Percentiles rank a stretch among this genome's conserved stretches.
Evolutionary conservation across 2,113 vertebrate genomes (phyloP).

Genomic region (Brachirus orientalis): DNA sequence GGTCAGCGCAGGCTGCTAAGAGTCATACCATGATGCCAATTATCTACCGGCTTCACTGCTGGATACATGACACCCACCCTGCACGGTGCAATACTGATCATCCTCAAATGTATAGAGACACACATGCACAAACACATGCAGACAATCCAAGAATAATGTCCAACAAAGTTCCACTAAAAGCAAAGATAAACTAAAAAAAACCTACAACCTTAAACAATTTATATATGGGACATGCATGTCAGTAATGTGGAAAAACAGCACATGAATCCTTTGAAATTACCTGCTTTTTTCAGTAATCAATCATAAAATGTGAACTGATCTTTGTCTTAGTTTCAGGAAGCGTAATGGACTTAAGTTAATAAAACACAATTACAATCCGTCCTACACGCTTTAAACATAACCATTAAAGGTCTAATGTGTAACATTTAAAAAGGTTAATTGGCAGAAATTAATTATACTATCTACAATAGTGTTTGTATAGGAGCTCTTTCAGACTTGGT

Average conservation of each 20-base stretch:
- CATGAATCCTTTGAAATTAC: neutral
- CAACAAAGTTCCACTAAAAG: conserved; percentile 17
- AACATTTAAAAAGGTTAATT: too few relatives aligned
- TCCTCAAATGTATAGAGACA: conserved; percentile 26
- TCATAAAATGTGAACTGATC: neutral
- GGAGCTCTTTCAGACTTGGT: too few relatives aligned
- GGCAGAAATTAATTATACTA: too few relatives aligned
- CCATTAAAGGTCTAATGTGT: too few relatives aligned
- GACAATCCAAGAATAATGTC: conserved; percentile 17
- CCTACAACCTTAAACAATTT: neutral
- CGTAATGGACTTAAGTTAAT: neutral
- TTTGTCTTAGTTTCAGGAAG: neutral
- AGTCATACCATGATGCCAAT: conserved; percentile 72
- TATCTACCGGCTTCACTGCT: conserved; percentile 65
- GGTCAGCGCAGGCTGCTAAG: conserved; percentile 67
- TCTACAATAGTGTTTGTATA: too few relatives aligned
- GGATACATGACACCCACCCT: conserved; percentile 60
- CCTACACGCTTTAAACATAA: too few relatives aligned
- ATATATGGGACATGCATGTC: neutral
- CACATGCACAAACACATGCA: conserved; percentile 23
- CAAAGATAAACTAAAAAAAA: neutral
- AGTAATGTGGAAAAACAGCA: neutral
- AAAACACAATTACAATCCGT: too few relatives aligned
- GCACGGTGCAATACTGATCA: conserved; percentile 30
- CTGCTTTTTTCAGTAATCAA: neutral